A percentile compares a stretch with the other conserved stretches of the same genome.
These are phyloP conservation scores for Collichthys lucidus DNA, from an alignment of 2,113 vertebrate genomes.

Conservation along the genomic window DNA sequence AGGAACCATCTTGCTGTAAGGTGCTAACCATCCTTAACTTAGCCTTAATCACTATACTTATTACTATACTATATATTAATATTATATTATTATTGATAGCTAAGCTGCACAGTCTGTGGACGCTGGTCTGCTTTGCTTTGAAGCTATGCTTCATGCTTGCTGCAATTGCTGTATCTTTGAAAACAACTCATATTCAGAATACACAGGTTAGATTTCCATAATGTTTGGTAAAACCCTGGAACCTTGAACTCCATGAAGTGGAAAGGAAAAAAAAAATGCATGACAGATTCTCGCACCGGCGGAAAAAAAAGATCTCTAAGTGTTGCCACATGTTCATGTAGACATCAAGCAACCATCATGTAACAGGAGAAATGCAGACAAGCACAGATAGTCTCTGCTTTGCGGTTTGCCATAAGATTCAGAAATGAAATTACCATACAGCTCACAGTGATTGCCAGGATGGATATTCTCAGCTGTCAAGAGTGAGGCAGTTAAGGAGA, in stretches of 20 bases:
- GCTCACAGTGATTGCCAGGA: conserved; percentile 44
- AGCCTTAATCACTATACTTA: too few relatives aligned
- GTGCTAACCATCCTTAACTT: too few relatives aligned
- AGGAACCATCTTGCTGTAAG: too few relatives aligned
- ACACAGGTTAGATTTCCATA: conserved; percentile 52
- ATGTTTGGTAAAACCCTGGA: conserved; percentile 31
- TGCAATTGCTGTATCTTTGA: conserved; percentile 13
- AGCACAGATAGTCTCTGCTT: conserved; percentile 55
- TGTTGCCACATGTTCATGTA: conserved; percentile 79
- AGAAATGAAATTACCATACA: conserved; percentile 65
- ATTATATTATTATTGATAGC: too few relatives aligned
- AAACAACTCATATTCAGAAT: conserved; percentile 53
- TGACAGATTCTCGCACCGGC: conserved; percentile 67
- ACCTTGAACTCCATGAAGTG: conserved; percentile 45
- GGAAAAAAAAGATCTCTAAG: conserved; percentile 74
- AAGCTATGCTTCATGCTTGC: neutral
- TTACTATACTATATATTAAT: too few relatives aligned
- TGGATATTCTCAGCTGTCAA: conserved; percentile 44
- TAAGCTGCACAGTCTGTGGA: neutral
- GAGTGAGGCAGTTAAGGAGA: conserved; percentile 8
- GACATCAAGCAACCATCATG: conserved; percentile 62
- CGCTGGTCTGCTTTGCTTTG: neutral
- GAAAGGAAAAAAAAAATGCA: conserved; percentile 58
- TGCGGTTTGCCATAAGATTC: conserved; percentile 64
- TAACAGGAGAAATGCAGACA: conserved; percentile 69